Evolutionary conservation across 2,113 vertebrate genomes (phyloP), one percentile per base, ranked within the genome.

Genomic region (Callipepla californica): DNA sequence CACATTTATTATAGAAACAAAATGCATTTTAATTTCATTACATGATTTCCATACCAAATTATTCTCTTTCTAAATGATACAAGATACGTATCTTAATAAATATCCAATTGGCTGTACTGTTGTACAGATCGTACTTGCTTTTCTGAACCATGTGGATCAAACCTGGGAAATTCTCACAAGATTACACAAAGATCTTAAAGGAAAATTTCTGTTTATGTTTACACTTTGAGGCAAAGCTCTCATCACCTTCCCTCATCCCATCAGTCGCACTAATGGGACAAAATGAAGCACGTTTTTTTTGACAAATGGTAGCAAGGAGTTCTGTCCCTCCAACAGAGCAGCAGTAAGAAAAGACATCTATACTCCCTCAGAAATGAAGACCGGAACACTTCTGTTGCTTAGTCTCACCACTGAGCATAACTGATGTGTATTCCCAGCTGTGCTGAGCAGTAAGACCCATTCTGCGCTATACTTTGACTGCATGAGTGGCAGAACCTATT

Each of bases 401-500:
- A 19, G 5, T 50, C 5, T 42, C 21, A 8, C 38, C 23, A 28
- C 16, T 62, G 61, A 40, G 16, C 25, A 26, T 34, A 40, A 26
- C 36, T 40, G 40, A 40, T 40, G 16, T 7, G 22, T 11, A 40
- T 26, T 62, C 36, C 23, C 36, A 28, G 61, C 10, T 28, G 32
- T 22, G 19, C 57, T 58, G 32, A 20, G 32, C 55, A 57, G 55
- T n/a, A n/a, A 32, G 30, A 19, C 18, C 30, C 30, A 57, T 57
- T 32, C 55, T n/a, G 59, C 38, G 59, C 45, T 53, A 42, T 13
- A 23, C 42, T 85, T 32, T 72, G 44, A 28, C 5, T 13, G 3
- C 13, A 12, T 0, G 0, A 70, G 21, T 3, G 26, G 13, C 13
- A n/a, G 1, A 4, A 11, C 8, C 23, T 45, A 8, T 12, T 7